A percentile compares a stretch with the other conserved stretches of the same genome.
Conservation (phyloP, 2,797 vertebrate species). For the Cheirogaleus major region DNA sequence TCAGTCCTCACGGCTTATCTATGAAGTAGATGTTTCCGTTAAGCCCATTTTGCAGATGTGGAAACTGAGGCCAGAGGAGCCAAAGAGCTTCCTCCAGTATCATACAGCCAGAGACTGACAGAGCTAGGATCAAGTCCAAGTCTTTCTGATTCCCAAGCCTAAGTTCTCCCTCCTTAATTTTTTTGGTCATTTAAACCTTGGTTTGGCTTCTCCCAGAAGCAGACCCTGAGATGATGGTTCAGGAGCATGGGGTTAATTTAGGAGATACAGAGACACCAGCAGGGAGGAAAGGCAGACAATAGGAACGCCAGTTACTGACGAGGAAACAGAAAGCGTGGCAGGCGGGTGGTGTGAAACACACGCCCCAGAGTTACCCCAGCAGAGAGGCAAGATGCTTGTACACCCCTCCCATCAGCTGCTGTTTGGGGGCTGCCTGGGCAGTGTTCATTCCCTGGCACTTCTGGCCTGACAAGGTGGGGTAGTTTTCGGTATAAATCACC, state of each 20-base stretch:
- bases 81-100: background rate
- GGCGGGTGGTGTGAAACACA: accelerated
- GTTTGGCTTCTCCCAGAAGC: background rate
- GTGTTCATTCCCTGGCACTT: background rate
- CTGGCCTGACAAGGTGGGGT: background rate
- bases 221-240: background rate
- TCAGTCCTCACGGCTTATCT: background rate
- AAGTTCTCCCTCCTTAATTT: background rate
- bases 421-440: background rate
- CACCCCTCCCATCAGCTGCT: background rate
- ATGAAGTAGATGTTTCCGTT: background rate
- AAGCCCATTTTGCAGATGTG: background rate
- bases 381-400: background rate
- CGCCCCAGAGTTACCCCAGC: background rate
- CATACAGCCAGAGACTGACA: background rate
- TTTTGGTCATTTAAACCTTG: background rate
- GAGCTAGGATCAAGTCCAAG: background rate
- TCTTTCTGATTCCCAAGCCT: background rate
- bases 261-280: background rate
- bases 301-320: background rate
- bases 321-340: background rate
- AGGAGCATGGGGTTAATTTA: background rate
- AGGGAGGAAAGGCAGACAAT: background rate
- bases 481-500: background rate
- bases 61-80: background rate